A percentile compares a stretch with the other conserved stretches of the same genome.
These are phyloP conservation scores for Embidobia sp. DNA, from an alignment of 2,888 invertebrate genomes.

Conservation along the genomic window DNA sequence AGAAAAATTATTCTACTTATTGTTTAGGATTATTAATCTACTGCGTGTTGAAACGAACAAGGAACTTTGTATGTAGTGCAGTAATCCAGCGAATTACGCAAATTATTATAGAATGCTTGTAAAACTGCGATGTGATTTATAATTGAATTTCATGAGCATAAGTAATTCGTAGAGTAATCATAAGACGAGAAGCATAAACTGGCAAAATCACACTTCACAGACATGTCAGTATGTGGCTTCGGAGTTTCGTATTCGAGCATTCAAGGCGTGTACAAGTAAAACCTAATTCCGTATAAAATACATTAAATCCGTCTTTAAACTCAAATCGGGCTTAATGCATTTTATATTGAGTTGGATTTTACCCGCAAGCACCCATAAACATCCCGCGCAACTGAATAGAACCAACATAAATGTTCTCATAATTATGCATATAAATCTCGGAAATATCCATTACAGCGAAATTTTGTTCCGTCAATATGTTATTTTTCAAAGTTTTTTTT, in stretches of 20 bases:
- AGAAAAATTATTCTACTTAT: no score
- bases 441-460: not conserved
- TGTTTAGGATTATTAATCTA: no score
- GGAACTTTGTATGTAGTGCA: not conserved
- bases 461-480: not conserved
- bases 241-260: constrained; percentile 46
- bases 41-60: not conserved
- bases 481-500: not conserved
- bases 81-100: constrained; percentile 20
- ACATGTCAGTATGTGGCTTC: constrained; percentile 32
- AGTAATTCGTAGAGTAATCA: constrained; percentile 31
- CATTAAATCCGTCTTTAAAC: constrained; percentile 59
- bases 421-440: constrained; percentile 46
- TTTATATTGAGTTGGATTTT: constrained; percentile 54
- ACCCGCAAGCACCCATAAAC: constrained; percentile 42
- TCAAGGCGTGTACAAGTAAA: constrained; percentile 51
- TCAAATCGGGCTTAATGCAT: constrained; percentile 56
- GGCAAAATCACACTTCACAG: constrained; percentile 42
- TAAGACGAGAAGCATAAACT: constrained; percentile 43
- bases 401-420: constrained; percentile 40
- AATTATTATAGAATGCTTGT: constrained; percentile 28
- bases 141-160: constrained; percentile 33
- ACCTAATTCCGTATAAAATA: constrained; percentile 53
- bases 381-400: constrained; percentile 25
- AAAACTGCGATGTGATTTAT: constrained; percentile 22